Conservation (phyloP, 2,113 vertebrate genomes). For the Pseudopodoces humilis region DNA sequence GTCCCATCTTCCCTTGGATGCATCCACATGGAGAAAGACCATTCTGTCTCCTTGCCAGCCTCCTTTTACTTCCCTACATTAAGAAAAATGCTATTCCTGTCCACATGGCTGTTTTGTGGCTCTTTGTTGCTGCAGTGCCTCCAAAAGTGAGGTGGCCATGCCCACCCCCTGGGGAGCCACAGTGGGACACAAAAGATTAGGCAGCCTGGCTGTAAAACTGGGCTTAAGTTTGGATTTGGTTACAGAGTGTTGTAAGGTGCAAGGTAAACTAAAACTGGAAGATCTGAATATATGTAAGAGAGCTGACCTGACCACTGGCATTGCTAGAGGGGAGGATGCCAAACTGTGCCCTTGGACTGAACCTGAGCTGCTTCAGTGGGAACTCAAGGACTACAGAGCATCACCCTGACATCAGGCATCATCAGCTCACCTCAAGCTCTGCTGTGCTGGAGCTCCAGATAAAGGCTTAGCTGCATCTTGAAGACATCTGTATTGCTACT, state of each 20-base stretch:
- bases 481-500: background rate
- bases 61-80: background rate
- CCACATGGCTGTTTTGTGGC: background rate
- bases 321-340: background rate
- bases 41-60: accelerated
- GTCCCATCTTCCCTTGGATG: background rate
- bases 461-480: background rate
- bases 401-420: background rate
- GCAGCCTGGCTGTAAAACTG: background rate
- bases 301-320: accelerated
- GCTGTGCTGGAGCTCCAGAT: background rate
- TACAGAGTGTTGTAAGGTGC: background rate
- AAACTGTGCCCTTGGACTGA: background rate
- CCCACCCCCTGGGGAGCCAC: background rate
- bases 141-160: background rate
- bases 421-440: background rate
- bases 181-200: background rate
- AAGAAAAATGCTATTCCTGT: accelerated
- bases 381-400: background rate
- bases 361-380: background rate
- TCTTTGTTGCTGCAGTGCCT: background rate
- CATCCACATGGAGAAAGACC: background rate
- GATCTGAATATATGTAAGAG: background rate
- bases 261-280: background rate
- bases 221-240: background rate